phyloP scores from a whole-genome alignment of 2,888 invertebrate species.

The Pachliopta kotzebuea region DNA sequence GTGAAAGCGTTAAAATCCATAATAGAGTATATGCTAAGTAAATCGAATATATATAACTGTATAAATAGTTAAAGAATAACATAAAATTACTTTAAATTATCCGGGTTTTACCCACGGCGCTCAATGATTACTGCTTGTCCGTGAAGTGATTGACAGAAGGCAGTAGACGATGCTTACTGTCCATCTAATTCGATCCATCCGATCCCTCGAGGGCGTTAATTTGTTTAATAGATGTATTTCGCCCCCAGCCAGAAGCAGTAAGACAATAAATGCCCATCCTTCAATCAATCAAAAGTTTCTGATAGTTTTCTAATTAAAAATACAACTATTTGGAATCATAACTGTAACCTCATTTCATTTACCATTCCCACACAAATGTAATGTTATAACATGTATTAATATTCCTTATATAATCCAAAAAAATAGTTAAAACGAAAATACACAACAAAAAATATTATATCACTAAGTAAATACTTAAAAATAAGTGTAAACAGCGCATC shows the following conservation, averaged over 20 bases:
- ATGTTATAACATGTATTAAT: too few species aligned
- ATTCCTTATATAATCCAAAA: too few species aligned
- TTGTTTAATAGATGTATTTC: slow-evolving; percentile 7
- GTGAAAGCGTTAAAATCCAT: not conserved
- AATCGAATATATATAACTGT: not conserved
- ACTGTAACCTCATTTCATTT: too few species aligned
- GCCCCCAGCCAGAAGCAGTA: slow-evolving; percentile 7
- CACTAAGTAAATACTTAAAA: too few species aligned
- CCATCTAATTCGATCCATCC: slow-evolving; percentile 16
- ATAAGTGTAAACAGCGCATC: too few species aligned
- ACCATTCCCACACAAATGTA: too few species aligned
- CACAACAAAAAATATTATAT: too few species aligned
- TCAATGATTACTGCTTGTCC: slow-evolving; percentile 17
- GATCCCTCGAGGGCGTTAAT: slow-evolving; percentile 9
- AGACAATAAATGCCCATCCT: slow-evolving; percentile 1
- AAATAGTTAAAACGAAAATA: too few species aligned
- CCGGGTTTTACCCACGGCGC: slow-evolving; percentile 9
- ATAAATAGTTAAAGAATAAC: not conserved
- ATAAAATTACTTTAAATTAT: slow-evolving; percentile 20
- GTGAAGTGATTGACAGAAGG: slow-evolving; percentile 25
- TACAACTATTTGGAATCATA: not conserved
- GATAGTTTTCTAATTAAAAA: slow-evolving; percentile 12
- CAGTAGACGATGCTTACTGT: slow-evolving; percentile 29
- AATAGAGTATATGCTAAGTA: not conserved
- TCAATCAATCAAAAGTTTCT: slow-evolving; percentile 5